Evolutionary conservation across 2,888 invertebrate genomes (phyloP).

Genomic region (Diadromus collaris): DNA sequence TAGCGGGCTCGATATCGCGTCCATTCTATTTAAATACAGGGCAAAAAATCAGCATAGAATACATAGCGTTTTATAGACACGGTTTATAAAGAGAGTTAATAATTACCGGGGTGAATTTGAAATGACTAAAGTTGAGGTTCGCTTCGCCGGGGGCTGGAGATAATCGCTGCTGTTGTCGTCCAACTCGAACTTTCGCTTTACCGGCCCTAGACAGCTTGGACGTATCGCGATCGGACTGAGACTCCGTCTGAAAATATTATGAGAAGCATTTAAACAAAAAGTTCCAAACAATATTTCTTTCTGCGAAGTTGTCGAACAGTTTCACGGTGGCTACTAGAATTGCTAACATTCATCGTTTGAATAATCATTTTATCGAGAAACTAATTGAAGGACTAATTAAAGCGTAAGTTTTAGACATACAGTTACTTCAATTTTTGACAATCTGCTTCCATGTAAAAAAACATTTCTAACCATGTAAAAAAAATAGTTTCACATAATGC

Average conservation of each 20-base stretch:
- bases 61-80: not conserved
- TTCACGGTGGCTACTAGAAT: not conserved
- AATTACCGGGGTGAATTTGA: constrained; percentile 77
- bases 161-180: constrained; percentile 80
- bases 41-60: constrained; percentile 6
- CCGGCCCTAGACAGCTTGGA: constrained; percentile 80
- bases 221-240: constrained; percentile 94
- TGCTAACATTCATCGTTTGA: not conserved
- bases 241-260: constrained; percentile 82
- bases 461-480: no score
- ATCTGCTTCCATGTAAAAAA: no score
- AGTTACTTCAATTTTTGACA: no score
- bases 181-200: constrained; percentile 85
- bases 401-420: no score
- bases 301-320: not conserved
- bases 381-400: no score
- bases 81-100: not conserved
- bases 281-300: not conserved
- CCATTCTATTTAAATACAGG: constrained; percentile 67
- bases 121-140: constrained; percentile 77
- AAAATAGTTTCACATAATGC: no score
- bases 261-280: not conserved
- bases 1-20: constrained; percentile 79
- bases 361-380: not conserved
- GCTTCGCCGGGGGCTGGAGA: constrained; percentile 78